phyloP scores from a whole-genome alignment of 1,140 invertebrate species.

The Uloborus diversus region DNA sequence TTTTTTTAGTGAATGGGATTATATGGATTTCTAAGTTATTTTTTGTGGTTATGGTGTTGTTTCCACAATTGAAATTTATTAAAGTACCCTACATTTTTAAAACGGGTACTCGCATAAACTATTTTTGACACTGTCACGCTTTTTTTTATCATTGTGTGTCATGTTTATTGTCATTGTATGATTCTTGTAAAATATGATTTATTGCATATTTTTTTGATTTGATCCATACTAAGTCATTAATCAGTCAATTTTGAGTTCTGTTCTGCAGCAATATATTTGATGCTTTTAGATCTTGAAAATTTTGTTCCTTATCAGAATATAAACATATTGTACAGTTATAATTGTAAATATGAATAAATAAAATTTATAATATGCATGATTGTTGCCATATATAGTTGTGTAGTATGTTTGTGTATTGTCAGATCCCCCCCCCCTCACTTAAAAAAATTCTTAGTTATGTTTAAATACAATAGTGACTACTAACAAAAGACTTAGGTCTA shows the following conservation, averaged over 20 bases:
- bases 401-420: no score
- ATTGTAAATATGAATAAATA: conserved; percentile 56
- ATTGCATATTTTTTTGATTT: conserved; percentile 13
- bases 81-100: background rate
- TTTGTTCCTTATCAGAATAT: conserved; percentile 52
- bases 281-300: conserved; percentile 28
- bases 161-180: conserved; percentile 8
- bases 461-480: no score
- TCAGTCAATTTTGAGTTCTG: conserved; percentile 33
- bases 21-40: conserved; percentile 5
- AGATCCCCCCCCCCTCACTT: no score
- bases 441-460: no score
- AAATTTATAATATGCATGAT: conserved; percentile 52
- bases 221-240: conserved; percentile 41
- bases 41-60: conserved; percentile 10
- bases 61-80: conserved; percentile 19
- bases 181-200: conserved; percentile 10
- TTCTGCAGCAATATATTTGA: conserved; percentile 48
- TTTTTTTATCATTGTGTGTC: background rate
- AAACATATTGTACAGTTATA: conserved; percentile 52
- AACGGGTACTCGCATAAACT: background rate
- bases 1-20: no score
- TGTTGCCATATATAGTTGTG: background rate
- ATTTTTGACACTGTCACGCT: background rate
- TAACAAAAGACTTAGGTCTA: no score